Conservation (phyloP, 2,888 invertebrate species). For the Athripsodes cinereus region DNA sequence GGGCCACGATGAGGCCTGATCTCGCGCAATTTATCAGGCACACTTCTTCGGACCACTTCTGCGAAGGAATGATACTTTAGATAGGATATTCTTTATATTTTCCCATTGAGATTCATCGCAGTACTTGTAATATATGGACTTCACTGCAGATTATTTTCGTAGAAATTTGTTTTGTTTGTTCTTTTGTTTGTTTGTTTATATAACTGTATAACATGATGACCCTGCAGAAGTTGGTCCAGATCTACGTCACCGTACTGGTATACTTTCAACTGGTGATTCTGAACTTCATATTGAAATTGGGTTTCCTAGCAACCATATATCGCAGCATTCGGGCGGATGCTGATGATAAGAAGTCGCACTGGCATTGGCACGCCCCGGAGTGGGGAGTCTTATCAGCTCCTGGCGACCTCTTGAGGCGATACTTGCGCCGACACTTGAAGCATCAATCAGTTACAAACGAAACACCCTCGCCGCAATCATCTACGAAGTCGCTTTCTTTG, state of each 20-base stretch:
- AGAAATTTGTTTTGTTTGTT: constrained; percentile 19
- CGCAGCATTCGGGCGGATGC: constrained; percentile 12
- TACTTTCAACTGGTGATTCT: constrained; percentile 23
- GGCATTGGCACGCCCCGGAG: constrained; percentile 5
- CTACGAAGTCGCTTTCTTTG: no score
- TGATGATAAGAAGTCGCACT: constrained; percentile 14
- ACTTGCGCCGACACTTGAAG: constrained; percentile 5
- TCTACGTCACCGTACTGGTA: constrained; percentile 25
- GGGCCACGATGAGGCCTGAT: constrained; percentile 61
- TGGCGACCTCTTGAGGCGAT: constrained; percentile 6
- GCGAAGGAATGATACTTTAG: constrained; percentile 45
- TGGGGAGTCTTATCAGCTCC: constrained; percentile 15
- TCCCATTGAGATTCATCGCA: no score
- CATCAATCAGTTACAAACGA: constrained; percentile 33
- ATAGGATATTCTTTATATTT: neutral
- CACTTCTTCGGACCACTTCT: constrained; percentile 73
- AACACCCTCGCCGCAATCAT: constrained; percentile 38
- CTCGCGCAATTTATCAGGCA: constrained; percentile 68
- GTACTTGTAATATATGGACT: neutral
- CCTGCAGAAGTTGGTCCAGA: constrained; percentile 20
- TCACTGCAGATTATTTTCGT: constrained; percentile 9
- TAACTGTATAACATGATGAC: constrained; percentile 20
- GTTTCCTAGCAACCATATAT: constrained; percentile 21
- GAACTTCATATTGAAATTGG: constrained; percentile 21
- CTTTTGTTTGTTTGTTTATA: constrained; percentile 14